A percentile compares a stretch with the other conserved stretches of the same genome.
Conservation (phyloP, 2,113 vertebrate species). For the Chaenogobius annularis region DNA sequence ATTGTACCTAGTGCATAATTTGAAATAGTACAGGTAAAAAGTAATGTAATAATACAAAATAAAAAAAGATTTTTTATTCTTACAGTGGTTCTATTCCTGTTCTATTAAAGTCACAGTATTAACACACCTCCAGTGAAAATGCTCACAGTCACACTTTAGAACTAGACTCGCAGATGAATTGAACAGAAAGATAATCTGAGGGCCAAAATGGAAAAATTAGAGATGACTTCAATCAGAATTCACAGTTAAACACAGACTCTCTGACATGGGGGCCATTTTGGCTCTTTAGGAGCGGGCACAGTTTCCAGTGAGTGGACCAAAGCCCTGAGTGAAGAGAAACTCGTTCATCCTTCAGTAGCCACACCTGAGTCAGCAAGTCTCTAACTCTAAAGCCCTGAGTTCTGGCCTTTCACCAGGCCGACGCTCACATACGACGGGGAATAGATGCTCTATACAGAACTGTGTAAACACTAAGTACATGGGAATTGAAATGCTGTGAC, state of each 20-base stretch:
- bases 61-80: background rate
- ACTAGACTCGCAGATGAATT: constrained; percentile 13
- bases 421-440: constrained; percentile 64
- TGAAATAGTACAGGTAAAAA: background rate
- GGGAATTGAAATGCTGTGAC: background rate
- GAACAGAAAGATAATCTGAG: constrained; percentile 3
- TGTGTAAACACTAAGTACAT: background rate
- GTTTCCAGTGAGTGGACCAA: constrained; percentile 56
- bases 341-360: constrained; percentile 42
- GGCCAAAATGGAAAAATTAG: constrained; percentile 24
- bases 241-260: constrained; percentile 66
- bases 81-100: background rate
- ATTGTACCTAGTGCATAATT: background rate
- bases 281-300: constrained; percentile 57
- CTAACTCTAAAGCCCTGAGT: constrained; percentile 72
- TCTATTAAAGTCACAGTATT: constrained; percentile 4
- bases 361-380: constrained; percentile 63
- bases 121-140: constrained; percentile 23
- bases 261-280: constrained; percentile 45
- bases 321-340: constrained; percentile 59
- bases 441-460: constrained; percentile 33
- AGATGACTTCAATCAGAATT: constrained; percentile 44
- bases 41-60: background rate
- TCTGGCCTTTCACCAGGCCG: constrained; percentile 52
- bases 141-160: constrained; percentile 17